A percentile compares a stretch with the other conserved stretches of the same genome.
phyloP scores from a whole-genome alignment of 2,797 vertebrate genomes.

The Coendou prehensilis region DNA sequence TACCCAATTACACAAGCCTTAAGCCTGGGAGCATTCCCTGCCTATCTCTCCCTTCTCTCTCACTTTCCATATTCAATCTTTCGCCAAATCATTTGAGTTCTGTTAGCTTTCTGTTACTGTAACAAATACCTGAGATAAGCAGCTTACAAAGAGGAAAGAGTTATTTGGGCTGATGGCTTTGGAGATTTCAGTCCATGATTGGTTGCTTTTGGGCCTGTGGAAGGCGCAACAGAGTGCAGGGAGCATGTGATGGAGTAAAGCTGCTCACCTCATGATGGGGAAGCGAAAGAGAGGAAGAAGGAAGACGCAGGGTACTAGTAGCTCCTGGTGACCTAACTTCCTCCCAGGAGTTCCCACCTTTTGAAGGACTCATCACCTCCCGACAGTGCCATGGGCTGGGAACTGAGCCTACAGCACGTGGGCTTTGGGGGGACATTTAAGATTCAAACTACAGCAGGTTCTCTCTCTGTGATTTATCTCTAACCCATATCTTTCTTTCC shows the following conservation, averaged over 20 bases:
- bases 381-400: not conserved
- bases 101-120: not conserved
- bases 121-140: not conserved
- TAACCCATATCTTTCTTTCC: too few species aligned
- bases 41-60: not conserved
- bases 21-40: not conserved
- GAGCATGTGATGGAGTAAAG: not conserved
- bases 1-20: not conserved
- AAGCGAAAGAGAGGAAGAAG: not conserved
- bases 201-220: not conserved
- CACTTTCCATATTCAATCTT: not conserved
- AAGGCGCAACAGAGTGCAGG: not conserved
- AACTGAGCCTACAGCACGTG: not conserved
- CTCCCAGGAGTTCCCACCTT: not conserved
- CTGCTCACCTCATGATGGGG: too few species aligned
- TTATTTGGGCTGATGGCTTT: too few species aligned
- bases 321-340: not conserved
- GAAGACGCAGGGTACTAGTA: accelerated
- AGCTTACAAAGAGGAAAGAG: not conserved
- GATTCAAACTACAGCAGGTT: not conserved
- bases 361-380: not conserved
- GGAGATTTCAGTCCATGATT: not conserved
- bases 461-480: not conserved
- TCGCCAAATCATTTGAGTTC: not conserved
- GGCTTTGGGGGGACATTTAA: not conserved